Base-by-base conservation (phyloP, 1,140 invertebrate species). In the Drosophila tristis region DNA sequence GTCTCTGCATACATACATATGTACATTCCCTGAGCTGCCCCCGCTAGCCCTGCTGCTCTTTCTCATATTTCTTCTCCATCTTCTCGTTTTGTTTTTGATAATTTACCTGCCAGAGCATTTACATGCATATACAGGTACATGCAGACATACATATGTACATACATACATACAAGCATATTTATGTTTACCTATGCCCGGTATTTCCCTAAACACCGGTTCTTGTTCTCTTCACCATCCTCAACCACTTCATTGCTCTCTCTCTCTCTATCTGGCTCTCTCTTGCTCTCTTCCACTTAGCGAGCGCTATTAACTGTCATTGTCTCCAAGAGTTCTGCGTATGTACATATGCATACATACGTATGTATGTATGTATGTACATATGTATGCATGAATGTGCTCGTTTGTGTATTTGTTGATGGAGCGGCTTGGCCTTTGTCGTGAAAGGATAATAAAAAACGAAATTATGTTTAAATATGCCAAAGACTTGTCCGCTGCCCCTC, bases 381-480 rank as follows among this genome's bases (percentile, higher is more conserved):
- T 9, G 3, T 2, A 31, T 31, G 49, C 74, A 47, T 58, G 16
- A n/a, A 20, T 56, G 23, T 57, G 43, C 70, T 29, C 35, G 48
- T 63, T 20, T 15, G 43, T 57, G 64, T 68, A 44, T 57, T 71
- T 71, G 53, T 70, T 71, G 70, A 71, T 49, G 56, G 48, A 5
- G 62, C 72, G 72, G 72, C 72, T 54, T 75, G 60, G 54, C 49
- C 72, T 74, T 74, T 74, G 72, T 65, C 82, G 68, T 68, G 78
- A 70, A 73, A 87, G 84, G 76, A 89, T 87, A 89, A 77, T 84
- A 84, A 87, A 84, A 89, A 87, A 78, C 64, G 64, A 86, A 78
- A 86, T 86, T 86, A 86, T 81, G 80, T 81, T 86, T 78, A 86
- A 87, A 86, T 86, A 82, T 87, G 78, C 82, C 79, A 78, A 78